Base-by-base conservation (phyloP, 2,113 vertebrate genomes). In the Burhinus bistriatus region DNA sequence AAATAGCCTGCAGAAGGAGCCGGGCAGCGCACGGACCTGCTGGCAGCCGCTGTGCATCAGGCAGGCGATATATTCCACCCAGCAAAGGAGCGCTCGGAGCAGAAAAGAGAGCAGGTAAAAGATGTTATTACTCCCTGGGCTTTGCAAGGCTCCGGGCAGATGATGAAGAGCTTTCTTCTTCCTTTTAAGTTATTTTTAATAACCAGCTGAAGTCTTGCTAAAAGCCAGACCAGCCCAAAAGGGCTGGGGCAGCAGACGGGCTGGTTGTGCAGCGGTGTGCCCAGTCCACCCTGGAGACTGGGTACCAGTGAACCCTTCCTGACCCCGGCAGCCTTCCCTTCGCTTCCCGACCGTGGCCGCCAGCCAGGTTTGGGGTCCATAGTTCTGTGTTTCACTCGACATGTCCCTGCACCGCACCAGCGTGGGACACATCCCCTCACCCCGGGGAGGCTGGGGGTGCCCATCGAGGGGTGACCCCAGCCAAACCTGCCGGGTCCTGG, bases 341-440 rank as follows among this genome's bases (percentile, higher is more conserved):
- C 49, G 49, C 49, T 49, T 23, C 49, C 49, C 49, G 4, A 12
- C 27, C 4, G 4, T 5, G 40, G 29, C 29, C 69, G 51, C 45
- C 64, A 20, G 78, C 16, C 36, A 15, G 30, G 1, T 13, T 13
- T 42, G 59, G 32, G 27, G 11, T 5, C 30, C 4, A 0, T 6
- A 7, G 16, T 19, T 15, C 61, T 29, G 19, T 2, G 38, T 19
- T 30, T 32, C 18, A 1, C 11, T 5, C 15, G 11, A 4, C 40
- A 34, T 5, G 58, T 66, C 45, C 71, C 23, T 18, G n/a, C 44
- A 9, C 40, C 3, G 0, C 62, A 36, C 6, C 62, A 6, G 8
- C 0, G 1, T 6, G 45, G 36, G 25, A 7, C 42, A 32, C 26
- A 4, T 7, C 38, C 29, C 36, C 25, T 11, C 13, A 5, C 17